Evolutionary conservation across 2,797 vertebrate species (phyloP), one percentile per base, ranked within the genome.

Genomic region (Typhlichthys subterraneus): DNA sequence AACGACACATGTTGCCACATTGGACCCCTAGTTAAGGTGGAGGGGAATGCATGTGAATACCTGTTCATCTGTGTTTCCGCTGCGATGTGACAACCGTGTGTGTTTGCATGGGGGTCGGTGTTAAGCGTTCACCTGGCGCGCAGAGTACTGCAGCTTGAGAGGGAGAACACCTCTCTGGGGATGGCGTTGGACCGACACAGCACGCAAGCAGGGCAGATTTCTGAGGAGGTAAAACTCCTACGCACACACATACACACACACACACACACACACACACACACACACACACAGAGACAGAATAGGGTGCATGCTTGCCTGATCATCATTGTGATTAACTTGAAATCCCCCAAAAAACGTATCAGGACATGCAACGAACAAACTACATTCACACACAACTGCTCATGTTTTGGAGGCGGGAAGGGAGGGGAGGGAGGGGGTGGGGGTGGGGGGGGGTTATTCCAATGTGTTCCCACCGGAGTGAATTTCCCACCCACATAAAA

Each of bases 71-170:
- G n/a, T 48, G 11, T 48, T 48, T n/a, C 47, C n/a, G n/a, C 11
- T 48, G 47, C 47, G 47, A 38, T 38, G 33, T 38, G 33, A 38
- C 33, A 38, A 38, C 47, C 10, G 12, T n/a, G 51, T 53, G 51
- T 80, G 53, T 75, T 29, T 45, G 55, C 12, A 33, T 64, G 52
- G 59, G 31, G 57, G 15, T 70, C 11, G 70, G 64, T 79, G 56
- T 74, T 63, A 88, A 99, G 98, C 45, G 95, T 99, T 90, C 96
- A 99, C 81, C 94, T 99, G 89, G 98, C 98, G 82, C 94, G 95
- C 87, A 94, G 96, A 85, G 92, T 99, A 57, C 91, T 99, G 75
- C 96, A 96, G 90, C 92, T 99, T 67, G 96, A 99, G 91, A 95
- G 94, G 83, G 95, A 94, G 86, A 99, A 99, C 81, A 95, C 96